phyloP scores from a whole-genome alignment of 2,888 invertebrate genomes.

The Drosophila fulvimacula region DNA sequence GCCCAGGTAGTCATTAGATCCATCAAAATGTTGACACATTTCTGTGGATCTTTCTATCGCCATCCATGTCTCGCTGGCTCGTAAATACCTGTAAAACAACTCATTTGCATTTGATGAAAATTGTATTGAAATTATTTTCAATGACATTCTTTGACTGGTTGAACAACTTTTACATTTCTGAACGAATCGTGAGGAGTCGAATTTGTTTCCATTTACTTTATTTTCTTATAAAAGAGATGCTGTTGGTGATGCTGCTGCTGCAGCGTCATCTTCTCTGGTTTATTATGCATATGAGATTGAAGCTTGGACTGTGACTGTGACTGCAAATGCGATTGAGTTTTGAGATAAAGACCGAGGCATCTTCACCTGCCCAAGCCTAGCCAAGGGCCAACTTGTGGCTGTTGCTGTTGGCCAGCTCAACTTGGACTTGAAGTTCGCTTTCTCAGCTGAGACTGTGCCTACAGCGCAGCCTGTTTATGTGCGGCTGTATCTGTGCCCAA shows the following conservation, averaged over 20 bases:
- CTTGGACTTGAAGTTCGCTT: constrained; percentile 59
- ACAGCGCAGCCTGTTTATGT: not conserved
- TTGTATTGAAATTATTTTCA: constrained; percentile 32
- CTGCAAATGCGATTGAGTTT: constrained; percentile 14
- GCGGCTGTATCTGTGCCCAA: constrained; percentile 56
- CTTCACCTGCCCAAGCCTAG: constrained; percentile 42
- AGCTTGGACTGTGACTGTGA: constrained; percentile 28
- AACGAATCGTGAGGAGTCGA: constrained; percentile 10
- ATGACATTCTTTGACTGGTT: constrained; percentile 71
- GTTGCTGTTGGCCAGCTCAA: constrained; percentile 42
- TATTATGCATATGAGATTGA: constrained; percentile 66
- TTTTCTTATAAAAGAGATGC: constrained; percentile 26
- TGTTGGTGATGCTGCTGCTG: constrained; percentile 28
- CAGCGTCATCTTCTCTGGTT: constrained; percentile 46
- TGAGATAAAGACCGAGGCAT: constrained; percentile 22
- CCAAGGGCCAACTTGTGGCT: constrained; percentile 48
- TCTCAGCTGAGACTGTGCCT: constrained; percentile 43
- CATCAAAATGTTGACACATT: constrained; percentile 59
- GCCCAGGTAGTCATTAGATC: constrained; percentile 3
- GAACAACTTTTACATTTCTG: constrained; percentile 75
- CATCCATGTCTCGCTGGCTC: not conserved
- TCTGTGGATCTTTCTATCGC: constrained; percentile 7
- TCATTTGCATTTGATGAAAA: constrained; percentile 51
- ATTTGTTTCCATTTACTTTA: constrained; percentile 3
- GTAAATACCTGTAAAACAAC: constrained; percentile 28